Evolutionary conservation across 1,140 invertebrate species (phyloP).

Genomic region (Nebria ingens): DNA sequence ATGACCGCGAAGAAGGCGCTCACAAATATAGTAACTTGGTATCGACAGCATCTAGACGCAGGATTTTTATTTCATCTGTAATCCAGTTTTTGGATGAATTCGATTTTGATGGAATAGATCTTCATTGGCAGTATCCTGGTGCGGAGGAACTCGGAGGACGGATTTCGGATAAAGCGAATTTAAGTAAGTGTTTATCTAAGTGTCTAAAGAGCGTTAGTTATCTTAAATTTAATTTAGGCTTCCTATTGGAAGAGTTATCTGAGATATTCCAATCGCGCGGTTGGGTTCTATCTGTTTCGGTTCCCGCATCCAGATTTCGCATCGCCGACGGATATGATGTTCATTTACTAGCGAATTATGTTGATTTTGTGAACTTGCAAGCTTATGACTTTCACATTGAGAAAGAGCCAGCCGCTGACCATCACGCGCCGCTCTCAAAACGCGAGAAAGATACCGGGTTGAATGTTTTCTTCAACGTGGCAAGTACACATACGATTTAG

Average conservation of each 20-base stretch:
- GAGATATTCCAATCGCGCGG: constrained; percentile 38
- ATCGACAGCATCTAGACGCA: constrained; percentile 34
- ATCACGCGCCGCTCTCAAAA: constrained; percentile 40
- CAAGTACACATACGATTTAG: constrained; percentile 21
- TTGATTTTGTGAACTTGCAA: constrained; percentile 61
- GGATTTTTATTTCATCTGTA: constrained; percentile 49
- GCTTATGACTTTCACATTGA: constrained; percentile 57
- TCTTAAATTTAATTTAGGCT: no score
- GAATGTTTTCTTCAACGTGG: constrained; percentile 34
- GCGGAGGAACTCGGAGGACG: constrained; percentile 36
- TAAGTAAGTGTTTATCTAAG: constrained; percentile 21
- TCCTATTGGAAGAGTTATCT: constrained; percentile 40
- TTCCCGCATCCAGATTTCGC: constrained; percentile 41
- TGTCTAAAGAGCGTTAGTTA: no score
- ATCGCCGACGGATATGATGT: constrained; percentile 39
- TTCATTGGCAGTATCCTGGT: constrained; percentile 53
- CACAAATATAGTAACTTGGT: constrained; percentile 35
- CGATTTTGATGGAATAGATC: constrained; percentile 49
- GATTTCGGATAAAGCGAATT: constrained; percentile 39
- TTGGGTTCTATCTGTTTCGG: constrained; percentile 43
- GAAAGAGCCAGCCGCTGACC: constrained; percentile 48
- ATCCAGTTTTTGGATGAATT: constrained; percentile 43
- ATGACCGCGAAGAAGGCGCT: constrained; percentile 35
- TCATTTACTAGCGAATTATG: constrained; percentile 29
- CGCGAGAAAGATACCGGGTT: constrained; percentile 28